phyloP scores from a whole-genome alignment of 2,113 vertebrate species.

The Struthio camelus region DNA sequence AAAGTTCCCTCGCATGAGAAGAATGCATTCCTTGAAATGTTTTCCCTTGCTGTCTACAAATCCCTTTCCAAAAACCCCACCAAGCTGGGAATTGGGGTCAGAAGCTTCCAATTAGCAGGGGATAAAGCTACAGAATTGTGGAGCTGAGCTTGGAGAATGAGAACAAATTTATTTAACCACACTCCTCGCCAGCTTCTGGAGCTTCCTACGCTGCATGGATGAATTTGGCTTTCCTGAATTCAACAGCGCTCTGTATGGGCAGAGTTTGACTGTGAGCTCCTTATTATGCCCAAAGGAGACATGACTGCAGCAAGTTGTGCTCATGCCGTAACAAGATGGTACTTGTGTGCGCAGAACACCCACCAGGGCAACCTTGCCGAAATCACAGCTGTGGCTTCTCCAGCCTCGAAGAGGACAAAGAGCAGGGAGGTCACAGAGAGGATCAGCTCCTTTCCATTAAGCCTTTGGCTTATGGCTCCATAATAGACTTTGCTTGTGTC shows the following conservation, averaged over 20 bases:
- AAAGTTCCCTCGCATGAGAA: neutral
- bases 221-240: neutral
- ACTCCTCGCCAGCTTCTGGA: neutral
- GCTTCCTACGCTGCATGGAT: neutral
- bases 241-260: neutral
- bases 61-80: neutral
- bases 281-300: neutral
- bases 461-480: neutral
- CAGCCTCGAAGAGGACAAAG: neutral
- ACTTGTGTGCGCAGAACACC: neutral
- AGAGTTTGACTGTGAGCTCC: neutral
- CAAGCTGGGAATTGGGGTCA: accelerated
- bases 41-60: neutral
- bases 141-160: neutral
- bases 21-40: neutral
- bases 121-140: neutral
- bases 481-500: neutral
- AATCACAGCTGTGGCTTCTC: neutral
- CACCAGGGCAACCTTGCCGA: neutral
- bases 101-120: neutral
- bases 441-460: neutral
- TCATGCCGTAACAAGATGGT: accelerated
- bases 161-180: neutral
- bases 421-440: neutral
- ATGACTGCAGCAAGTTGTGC: accelerated